Evolutionary conservation across 1,140 invertebrate species (phyloP), one percentile per base, ranked within the genome.

Genomic region (Metopolophium dirhodum): DNA sequence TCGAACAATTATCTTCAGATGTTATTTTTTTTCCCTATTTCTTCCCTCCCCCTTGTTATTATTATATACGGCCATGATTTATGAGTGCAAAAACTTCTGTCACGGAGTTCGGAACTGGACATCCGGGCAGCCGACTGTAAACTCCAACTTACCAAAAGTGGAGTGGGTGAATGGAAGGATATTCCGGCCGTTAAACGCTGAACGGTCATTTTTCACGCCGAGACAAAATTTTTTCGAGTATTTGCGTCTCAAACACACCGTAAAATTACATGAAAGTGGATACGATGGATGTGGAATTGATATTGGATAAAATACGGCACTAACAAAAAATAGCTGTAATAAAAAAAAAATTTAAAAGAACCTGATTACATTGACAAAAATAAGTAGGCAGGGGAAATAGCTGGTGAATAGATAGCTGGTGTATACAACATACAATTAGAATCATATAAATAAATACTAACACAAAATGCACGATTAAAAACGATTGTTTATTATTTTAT

Each of bases 171-270:
- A 45, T 30, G 41, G 61, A 30, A 45, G 26, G 90, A 77, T 47
- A 91, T 77, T 91, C 47, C 90, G 90, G 61, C 90, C 90, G 90
- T 91, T 91, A 91, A 91, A 68, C 90, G 90, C 51, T 14, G 88
- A 89, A 89, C 22, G 35, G 51, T 37, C 88, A 89, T 89, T 91
- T 91, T 77, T 91, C 90, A 91, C 90, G 41, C 68, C 61, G n/a
- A 47, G 18, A 35, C 90, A 23, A 91, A 91, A 91, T 77, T 41
- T 47, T 47, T 91, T 91, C 41, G 41, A 49, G 57, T 77, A 82
- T 82, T 49, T 45, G 14, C 26, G 37, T 82, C 30, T 82, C 45
- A 47, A 77, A 91, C 54, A 77, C 7, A 22, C 61, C 61, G 61
- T 91, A 91, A 91, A 91, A 91, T 77, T 91, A 45, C 37, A 68